Base-by-base conservation (phyloP, 2,888 invertebrate genomes). In the Rhagium mordax region DNA sequence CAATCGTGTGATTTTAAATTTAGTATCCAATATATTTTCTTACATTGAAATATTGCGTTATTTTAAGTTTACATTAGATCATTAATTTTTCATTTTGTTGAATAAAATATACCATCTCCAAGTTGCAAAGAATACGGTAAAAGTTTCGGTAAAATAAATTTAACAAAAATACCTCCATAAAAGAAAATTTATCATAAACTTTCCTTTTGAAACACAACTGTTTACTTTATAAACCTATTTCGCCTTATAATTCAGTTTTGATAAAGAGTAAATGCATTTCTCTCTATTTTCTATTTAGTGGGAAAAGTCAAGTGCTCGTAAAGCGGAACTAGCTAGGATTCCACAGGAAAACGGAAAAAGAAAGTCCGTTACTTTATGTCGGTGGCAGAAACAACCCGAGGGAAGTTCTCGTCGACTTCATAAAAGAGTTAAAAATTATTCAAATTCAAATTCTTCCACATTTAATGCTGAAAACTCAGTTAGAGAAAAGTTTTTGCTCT, bases 361-460 rank as follows among this genome's bases (percentile, higher is more conserved):
- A 41, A n/a, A 41, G n/a, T n/a, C 13, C n/a, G 41, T 4, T 41
- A 41, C 41, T 41, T 41, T 41, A 41, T n/a, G 41, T 41, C n/a
- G 41, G 41, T n/a, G 41, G 41, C n/a, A 41, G 13, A 41, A 41
- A 41, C 41, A 41, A 41, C 41, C 41, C n/a, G 41, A 41, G 5
- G n/a, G 27, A 15, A 59, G 29, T 68, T 68, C 64, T 47, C 51
- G 18, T 59, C 60, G 61, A 70, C 67, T 67, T 59, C 59, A 49
- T 64, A 62, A 70, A 70, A 41, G 41, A 41, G 41, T 71, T 67
- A 64, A 67, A 70, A 64, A 71, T 62, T 70, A 71, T 71, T 71
- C 74, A 67, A 62, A 74, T 74, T 74, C 57, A 71, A 53, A 41
- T 41, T 41, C 41, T 51, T 51, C 20, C 8, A 20, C 51, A 20